Base-by-base conservation (phyloP, 2,113 vertebrate genomes). In the Istiophorus platypterus region DNA sequence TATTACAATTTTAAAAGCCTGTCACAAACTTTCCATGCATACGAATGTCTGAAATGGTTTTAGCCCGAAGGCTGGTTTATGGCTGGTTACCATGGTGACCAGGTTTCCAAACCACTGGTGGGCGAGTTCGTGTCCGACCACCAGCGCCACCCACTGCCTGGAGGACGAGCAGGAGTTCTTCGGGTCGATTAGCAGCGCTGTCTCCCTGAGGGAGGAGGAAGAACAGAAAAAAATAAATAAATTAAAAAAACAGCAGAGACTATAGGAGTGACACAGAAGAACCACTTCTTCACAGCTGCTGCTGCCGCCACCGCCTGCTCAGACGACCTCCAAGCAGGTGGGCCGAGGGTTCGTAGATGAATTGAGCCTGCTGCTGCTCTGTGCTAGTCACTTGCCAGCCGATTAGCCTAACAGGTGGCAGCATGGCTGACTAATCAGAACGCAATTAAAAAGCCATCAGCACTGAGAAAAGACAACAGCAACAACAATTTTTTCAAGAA, bases 21-120 rank as follows among this genome's bases (percentile, higher is more conserved):
- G 2, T 54, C 22, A 54, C 9, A 56, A 56, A 56, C 11, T 22
- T 7, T 26, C n/a, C 54, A 56, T 26, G 24, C 26, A 26, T 13
- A 26, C 4, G 11, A 1, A 11, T 56, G 54, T 56, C 12, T 26
- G 7, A 22, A n/a, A 18, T 52, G 10, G n/a, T n/a, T n/a, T 42
- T 41, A 49, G 11, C 17, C 42, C n/a, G 17, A 37, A 27, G 37
- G 2, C 39, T 18, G 41, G 24, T 10, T 62, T 54, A 41, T 5
- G 47, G 15, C 51, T 20, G 84, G 65, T 95, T 97, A 99, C 98
- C 98, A 99, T 99, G 89, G 98, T 99, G 92, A 99, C 98, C 82
- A 99, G 95, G 95, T 99, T 99, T 81, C 98, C 98, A 85, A 99
- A 99, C 98, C 98, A 99, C 95, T 99, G 98, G 92, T 99, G 98